Evolutionary conservation across 2,113 vertebrate species (phyloP).

Genomic region (Pungitius pungitius): DNA sequence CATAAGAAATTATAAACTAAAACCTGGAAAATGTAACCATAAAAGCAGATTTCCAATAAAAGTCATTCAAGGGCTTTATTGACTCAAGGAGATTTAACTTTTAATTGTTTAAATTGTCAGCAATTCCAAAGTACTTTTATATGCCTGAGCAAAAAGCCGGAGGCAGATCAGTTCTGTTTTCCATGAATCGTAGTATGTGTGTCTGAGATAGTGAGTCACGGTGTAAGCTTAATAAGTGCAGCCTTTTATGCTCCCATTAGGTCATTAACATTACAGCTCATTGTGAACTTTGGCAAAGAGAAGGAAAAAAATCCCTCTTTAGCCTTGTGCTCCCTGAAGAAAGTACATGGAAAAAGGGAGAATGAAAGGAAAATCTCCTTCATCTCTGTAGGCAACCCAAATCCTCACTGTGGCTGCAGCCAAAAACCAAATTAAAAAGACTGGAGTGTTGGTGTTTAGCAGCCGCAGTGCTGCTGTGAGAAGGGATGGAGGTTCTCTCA

Average conservation of each 20-base stretch:
- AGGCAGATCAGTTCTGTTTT: slow-evolving; percentile 8
- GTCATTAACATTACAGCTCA: slow-evolving; percentile 36
- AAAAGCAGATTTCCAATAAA: slow-evolving; percentile 15
- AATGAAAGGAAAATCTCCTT: slow-evolving; percentile 55
- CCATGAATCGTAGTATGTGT: slow-evolving; percentile 8
- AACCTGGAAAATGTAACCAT: slow-evolving; percentile 26
- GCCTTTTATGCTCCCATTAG: slow-evolving; percentile 31
- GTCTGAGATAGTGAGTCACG: slow-evolving; percentile 24
- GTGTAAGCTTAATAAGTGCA: slow-evolving; percentile 13
- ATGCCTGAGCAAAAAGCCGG: slow-evolving; percentile 1
- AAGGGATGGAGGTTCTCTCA: slow-evolving; percentile 24
- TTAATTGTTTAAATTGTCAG: slow-evolving; percentile 5
- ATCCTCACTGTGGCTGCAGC: slow-evolving; percentile 56
- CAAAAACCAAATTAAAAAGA: slow-evolving; percentile 67
- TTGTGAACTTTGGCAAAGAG: slow-evolving; percentile 27
- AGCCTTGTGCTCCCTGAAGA: slow-evolving; percentile 46
- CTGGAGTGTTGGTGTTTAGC: slow-evolving; percentile 43
- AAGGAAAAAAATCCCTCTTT: slow-evolving; percentile 30
- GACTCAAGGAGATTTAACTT: neutral
- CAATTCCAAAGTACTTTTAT: neutral
- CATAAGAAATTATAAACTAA: neutral
- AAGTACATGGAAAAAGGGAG: slow-evolving; percentile 25
- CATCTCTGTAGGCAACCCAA: slow-evolving; percentile 69
- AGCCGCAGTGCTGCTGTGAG: slow-evolving; percentile 21
- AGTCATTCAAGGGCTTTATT: neutral